These are phyloP conservation scores for Mus musculus DNA, from an alignment of 2,113 vertebrate species.

Conservation along the genomic window GRCm39 chr5:125757501-125758000, in stretches of 20 bases:
- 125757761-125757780: too few relatives aligned
- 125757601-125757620: not conserved
- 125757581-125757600: not conserved
- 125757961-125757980: not conserved
- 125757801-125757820: not conserved
- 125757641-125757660: not conserved
- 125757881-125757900: not conserved
- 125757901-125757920: slow-evolving; percentile 15
- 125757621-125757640: not conserved
- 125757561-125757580: not conserved
- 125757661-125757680: not conserved
- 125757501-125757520: not conserved
- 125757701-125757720: too few relatives aligned
- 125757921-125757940: not conserved
- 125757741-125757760: not conserved
- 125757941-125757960: not conserved
- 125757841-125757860: not conserved
- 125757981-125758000: not conserved
- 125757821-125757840: not conserved
- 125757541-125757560: not conserved
- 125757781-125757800: not conserved
- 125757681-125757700: not conserved
- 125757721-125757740: not conserved
- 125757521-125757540: not conserved
- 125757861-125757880: not conserved